Base-by-base conservation (phyloP, 1,140 invertebrate species). In the Nixonia krombeini region DNA sequence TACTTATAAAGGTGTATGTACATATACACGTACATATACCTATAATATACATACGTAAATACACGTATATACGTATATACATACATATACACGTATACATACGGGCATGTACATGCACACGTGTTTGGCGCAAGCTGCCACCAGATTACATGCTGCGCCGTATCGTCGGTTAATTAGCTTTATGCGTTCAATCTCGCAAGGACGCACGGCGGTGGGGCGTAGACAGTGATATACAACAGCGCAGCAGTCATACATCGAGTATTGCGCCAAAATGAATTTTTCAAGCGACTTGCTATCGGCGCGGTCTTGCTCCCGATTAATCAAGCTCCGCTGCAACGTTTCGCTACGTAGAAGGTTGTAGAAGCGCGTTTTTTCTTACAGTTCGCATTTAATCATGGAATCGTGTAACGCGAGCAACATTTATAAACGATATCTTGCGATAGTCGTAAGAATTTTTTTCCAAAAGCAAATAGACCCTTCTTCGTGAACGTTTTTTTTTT, bases 131-230 rank as follows among this genome's bases (percentile, higher is more conserved):
- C 63, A 70, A 74, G 58, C 72, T 62, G 61, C 69, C 63, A 59
- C 62, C 57, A 69, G 71, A 77, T 77, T 80, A 78, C 75, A 61
- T 62, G 71, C 61, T 74, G 70, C 12, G 29, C 73, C 68, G 73
- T 73, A 72, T 76, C 61, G 66, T 65, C 70, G 72, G 69, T 79
- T 79, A 80, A 80, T 82, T 80, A 79, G 78, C 78, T 79, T 78
- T 76, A 78, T 78, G 67, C 72, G 70, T 80, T 79, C 73, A 78
- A 79, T 76, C 72, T 77, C 73, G 70, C 73, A 73, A 73, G 76
- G 74, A 63, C 61, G 46, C 57, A 56, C 62, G 46, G 55, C 51
- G 47, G 56, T 46, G 9, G 37, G 40, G 28, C 37, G 21, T 40
- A 61, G 64, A 67, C 65, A 62, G 46, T 68, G 65, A 58, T 62